Evolutionary conservation across 92 coral and sea anemone species (phyloP).

Genomic region (Desmophyllum pertusum): DNA sequence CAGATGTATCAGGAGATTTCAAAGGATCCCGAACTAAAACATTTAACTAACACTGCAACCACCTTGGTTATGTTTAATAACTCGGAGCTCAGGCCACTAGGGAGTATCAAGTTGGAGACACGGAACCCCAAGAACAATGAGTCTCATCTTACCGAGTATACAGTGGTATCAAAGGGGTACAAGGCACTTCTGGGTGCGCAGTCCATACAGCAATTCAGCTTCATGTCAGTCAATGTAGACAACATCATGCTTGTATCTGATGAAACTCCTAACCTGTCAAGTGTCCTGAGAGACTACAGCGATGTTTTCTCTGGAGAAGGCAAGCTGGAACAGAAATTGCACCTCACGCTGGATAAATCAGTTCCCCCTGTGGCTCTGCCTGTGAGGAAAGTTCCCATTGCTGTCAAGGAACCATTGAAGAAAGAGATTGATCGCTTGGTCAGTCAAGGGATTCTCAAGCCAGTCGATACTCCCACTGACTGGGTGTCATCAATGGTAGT

Average conservation of each 20-base stretch:
- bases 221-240: no score
- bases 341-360: conserved; percentile 45
- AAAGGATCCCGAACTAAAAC: neutral
- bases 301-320: conserved; percentile 63
- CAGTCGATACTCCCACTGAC: neutral
- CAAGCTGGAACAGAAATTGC: conserved; percentile 42
- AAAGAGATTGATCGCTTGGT: conserved; percentile 47
- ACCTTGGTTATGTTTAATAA: conserved; percentile 30
- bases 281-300: conserved; percentile 4
- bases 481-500: conserved; percentile 7
- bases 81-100: conserved; percentile 58
- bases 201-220: no score
- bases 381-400: conserved; percentile 50
- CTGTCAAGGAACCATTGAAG: conserved; percentile 50
- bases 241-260: neutral
- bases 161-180: no score
- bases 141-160: no score
- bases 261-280: neutral
- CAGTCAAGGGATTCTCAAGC: neutral
- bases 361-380: conserved; percentile 49
- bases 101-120: no score
- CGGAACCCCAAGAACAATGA: no score
- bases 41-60: neutral
- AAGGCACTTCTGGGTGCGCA: no score
- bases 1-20: conserved; percentile 21